Base-by-base conservation (phyloP, 1,140 invertebrate species). In the Hyphantria cunea region DNA sequence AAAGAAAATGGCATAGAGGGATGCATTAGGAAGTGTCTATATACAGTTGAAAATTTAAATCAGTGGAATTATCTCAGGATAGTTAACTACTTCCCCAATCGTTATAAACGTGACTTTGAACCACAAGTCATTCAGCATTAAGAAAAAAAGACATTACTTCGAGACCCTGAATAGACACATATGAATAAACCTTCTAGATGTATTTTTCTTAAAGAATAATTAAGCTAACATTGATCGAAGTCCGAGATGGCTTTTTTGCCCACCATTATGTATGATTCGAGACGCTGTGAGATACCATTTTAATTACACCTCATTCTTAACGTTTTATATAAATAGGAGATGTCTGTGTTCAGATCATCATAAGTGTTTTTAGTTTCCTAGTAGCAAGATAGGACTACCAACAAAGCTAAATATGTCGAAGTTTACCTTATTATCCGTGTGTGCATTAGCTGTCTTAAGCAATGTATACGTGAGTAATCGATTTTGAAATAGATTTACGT, bases 341-440 rank as follows among this genome's bases (percentile, higher is more conserved):
- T 4, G n/a, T 25, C 10, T 42, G 11, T 32, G 7, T n/a, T 32
- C 8, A 11, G 7, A n/a, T 42, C 3, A 17, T 5, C 52, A 54
- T 44, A 54, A 17, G 31, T 41, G 44, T 25, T 54, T 31, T 8
- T 44, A 44, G 41, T 39, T 54, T 44, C 52, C 6, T 25, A 1
- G 17, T 25, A 25, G 17, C 17, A 25, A 25, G 17, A 25, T 5
- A 25, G 17, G 17, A 25, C 17, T 25, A 1, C 1, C 1, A 25
- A 3, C 17, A 25, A 25, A 25, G 5, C 17, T 47, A 12, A 56
- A 58, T 8, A 64, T 64, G 62, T 64, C 48, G 0, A 42, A 44
- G 31, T 51, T 64, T 48, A 51, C 48, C 51, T 51, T 17, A 56
- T 64, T 56, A 8, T 34, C 51, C 12, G 41, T 64, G 53, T 56